Base-by-base conservation (phyloP, 2,113 vertebrate genomes). In the Lagenorhynchus albirostris region DNA sequence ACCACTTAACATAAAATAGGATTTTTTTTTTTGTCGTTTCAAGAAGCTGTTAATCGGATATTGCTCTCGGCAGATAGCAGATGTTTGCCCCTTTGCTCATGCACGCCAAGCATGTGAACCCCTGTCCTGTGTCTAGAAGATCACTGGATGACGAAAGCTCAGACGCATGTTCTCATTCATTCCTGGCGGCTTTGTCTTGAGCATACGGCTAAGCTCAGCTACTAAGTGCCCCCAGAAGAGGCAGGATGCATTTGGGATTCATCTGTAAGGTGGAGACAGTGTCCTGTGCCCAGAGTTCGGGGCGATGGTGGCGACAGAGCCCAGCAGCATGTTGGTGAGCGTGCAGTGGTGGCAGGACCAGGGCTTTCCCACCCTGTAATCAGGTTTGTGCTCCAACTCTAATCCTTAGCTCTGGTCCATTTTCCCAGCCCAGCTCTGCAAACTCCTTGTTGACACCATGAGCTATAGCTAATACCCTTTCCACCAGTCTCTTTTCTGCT, bases 341-440 rank as follows among this genome's bases (percentile, higher is more conserved):
- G 6, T 70, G n/a, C 17, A 13, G 1, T 0, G 23, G n/a, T 11
- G 10, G 20, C 8, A n/a, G 12, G 81, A 11, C 44, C 5, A 17
- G 41, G 94, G 8, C 26, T 6, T 41, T 23, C n/a, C 13, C 1
- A 8, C 3, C 18, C 7, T 0, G 1, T 3, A 3, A 8, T 29
- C 1, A 1, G 8, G 6, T 21, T 26, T 29, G 4, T 36, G 33
- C 18, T 44, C 13, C 1, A 0, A 2, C 23, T 21, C 6, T 0
- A 6, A 29, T 7, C 10, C n/a, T 10, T 4, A 11, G 5, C 21
- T 67, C 18, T 4, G 23, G 44, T 4, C 6, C 5, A 1, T 25
- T 14, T 53, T 31, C 68, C 33, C 23, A 23, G 6, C 14, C 0
- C 2, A 6, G 10, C 9, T 12, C n/a, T 55, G 87, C 29, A 18